Evolutionary conservation across 2,113 vertebrate species (phyloP).

Genomic region (Siniperca knerii): DNA sequence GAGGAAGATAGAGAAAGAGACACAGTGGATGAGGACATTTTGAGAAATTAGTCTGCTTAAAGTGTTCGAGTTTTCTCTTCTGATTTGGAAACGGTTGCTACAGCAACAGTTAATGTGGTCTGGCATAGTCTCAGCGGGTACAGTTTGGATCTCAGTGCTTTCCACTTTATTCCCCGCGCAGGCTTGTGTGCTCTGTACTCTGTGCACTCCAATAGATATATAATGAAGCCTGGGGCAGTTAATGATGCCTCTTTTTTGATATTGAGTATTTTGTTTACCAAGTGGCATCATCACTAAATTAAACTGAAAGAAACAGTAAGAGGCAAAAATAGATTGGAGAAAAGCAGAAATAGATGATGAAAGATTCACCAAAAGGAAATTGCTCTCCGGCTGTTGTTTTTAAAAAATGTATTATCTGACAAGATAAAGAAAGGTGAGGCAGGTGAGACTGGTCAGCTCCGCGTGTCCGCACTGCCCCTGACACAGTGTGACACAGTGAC

Average conservation of each 20-base stretch:
- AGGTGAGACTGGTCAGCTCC: conserved; percentile 29
- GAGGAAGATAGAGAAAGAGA: background rate
- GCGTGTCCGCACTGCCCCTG: conserved; percentile 52
- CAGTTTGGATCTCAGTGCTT: conserved; percentile 52
- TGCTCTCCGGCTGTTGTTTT: background rate
- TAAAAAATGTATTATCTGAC: conserved; percentile 29
- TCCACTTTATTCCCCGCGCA: conserved; percentile 34
- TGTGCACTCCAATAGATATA: conserved; percentile 30
- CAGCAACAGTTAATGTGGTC: conserved; percentile 66
- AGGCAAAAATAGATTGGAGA: background rate
- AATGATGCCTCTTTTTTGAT: conserved; percentile 12
- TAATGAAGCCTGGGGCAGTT: conserved; percentile 31
- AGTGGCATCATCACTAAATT: background rate
- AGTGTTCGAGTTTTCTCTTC: conserved; percentile 38
- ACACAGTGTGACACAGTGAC: conserved; percentile 50
- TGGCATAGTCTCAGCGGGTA: conserved; percentile 39
- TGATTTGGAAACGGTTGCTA: conserved; percentile 58
- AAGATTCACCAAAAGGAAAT: background rate
- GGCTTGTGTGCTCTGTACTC: conserved; percentile 19
- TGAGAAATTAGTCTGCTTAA: conserved; percentile 41
- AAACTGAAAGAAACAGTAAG: background rate
- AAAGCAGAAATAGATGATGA: background rate
- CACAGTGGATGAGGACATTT: conserved; percentile 15
- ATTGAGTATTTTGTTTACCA: background rate
- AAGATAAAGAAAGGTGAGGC: conserved; percentile 34